Conservation (phyloP, 2,888 invertebrate species). For the Aleiodes leptofemur region DNA sequence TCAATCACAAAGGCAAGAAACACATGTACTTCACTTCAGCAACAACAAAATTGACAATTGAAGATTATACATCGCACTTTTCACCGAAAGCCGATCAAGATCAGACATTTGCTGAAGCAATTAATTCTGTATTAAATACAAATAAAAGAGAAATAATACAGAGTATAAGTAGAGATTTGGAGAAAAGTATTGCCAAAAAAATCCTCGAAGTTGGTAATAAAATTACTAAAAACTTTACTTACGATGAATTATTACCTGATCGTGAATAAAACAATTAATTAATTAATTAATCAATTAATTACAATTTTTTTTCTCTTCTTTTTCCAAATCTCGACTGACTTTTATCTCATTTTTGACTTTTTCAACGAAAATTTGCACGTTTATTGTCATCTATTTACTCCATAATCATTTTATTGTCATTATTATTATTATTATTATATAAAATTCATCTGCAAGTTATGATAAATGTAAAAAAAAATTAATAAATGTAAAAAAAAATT, state of each 20-base stretch:
- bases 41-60: constrained; percentile 59
- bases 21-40: constrained; percentile 62
- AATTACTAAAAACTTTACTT: constrained; percentile 67
- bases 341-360: no score
- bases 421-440: no score
- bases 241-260: constrained; percentile 71
- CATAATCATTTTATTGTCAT: no score
- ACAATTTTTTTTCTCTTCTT: background rate
- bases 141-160: constrained; percentile 69
- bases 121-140: constrained; percentile 58
- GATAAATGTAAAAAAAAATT: no score
- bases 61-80: constrained; percentile 60
- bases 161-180: constrained; percentile 68
- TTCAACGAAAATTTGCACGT: no score
- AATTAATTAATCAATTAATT: background rate
- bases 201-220: constrained; percentile 66
- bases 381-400: no score
- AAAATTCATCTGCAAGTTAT: no score
- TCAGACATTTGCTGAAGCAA: constrained; percentile 58
- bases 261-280: constrained; percentile 54
- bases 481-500: no score
- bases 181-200: constrained; percentile 65
- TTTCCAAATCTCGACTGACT: no score
- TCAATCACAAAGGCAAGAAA: constrained; percentile 56
- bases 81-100: constrained; percentile 45